A percentile compares a stretch with the other conserved stretches of the same genome.
phyloP scores from a whole-genome alignment of 1,140 invertebrate species.

The Amyelois transitella region DNA sequence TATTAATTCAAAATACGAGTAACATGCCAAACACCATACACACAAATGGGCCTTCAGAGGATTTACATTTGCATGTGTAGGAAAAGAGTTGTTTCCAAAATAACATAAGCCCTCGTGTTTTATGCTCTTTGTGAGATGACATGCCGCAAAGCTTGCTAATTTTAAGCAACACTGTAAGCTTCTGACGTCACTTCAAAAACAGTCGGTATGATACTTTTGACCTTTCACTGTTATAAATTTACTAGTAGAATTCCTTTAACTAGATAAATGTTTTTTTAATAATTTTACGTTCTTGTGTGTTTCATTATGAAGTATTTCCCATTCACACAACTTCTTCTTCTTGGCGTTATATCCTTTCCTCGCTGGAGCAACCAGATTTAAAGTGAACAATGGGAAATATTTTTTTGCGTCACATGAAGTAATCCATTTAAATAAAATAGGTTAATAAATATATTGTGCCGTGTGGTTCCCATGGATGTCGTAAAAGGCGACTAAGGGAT shows the following conservation, averaged over 20 bases:
- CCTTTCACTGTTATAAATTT: too few species aligned
- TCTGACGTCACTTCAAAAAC: background rate
- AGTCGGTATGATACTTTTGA: background rate
- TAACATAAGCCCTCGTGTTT: background rate
- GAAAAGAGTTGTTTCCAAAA: background rate
- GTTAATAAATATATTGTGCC: too few species aligned
- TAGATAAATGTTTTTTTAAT: background rate
- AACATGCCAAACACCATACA: background rate
- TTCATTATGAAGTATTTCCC: too few species aligned
- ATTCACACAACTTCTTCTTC: too few species aligned
- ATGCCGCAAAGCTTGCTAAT: background rate
- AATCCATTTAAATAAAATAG: too few species aligned
- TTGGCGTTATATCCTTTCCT: too few species aligned
- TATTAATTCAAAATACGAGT: too few species aligned
- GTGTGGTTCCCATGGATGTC: too few species aligned
- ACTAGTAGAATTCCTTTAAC: background rate
- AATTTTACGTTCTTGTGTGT: background rate
- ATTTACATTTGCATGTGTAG: background rate
- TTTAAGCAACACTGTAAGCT: background rate
- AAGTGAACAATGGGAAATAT: too few species aligned
- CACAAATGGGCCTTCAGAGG: background rate
- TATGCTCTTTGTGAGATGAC: background rate
- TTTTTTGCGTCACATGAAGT: too few species aligned
- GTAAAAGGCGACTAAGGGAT: too few species aligned
- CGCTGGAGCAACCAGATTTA: too few species aligned